phyloP scores from a whole-genome alignment of 2,888 invertebrate species.

The Acleris laterana region DNA sequence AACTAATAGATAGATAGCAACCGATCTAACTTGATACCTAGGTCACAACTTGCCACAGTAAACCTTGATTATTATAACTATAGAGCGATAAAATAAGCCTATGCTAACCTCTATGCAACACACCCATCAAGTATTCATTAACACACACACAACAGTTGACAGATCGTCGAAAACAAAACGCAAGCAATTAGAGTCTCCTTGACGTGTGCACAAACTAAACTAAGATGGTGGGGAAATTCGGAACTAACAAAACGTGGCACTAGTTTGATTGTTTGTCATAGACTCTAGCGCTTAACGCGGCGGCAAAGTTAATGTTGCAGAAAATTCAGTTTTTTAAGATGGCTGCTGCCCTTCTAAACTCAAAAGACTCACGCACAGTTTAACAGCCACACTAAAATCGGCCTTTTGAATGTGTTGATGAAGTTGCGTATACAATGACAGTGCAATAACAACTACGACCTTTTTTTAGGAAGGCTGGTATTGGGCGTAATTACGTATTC shows the following conservation, averaged over 20 bases:
- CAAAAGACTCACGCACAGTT: neutral
- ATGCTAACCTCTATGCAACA: neutral
- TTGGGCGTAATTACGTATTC: constrained; percentile 66
- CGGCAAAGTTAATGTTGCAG: neutral
- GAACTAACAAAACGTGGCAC: neutral
- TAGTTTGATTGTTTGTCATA: neutral
- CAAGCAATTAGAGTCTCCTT: constrained; percentile 14
- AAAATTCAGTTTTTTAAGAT: constrained; percentile 37
- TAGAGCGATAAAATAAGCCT: too few species aligned
- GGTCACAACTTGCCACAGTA: too few species aligned
- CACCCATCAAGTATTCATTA: constrained; percentile 11
- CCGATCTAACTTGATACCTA: too few species aligned
- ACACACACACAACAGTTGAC: constrained; percentile 9
- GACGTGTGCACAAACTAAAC: neutral
- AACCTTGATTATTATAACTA: too few species aligned
- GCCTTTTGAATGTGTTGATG: neutral
- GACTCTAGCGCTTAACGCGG: constrained; percentile 4
- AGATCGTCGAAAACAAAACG: constrained; percentile 14
- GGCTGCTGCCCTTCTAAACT: neutral
- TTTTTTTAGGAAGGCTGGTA: constrained; percentile 38
- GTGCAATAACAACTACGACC: constrained; percentile 7
- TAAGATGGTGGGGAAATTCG: neutral
- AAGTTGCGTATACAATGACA: neutral
- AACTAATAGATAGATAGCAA: too few species aligned
- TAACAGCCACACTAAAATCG: neutral